Evolutionary conservation across 2,797 vertebrate species (phyloP).

Genomic region (Xiphorhynchus erythropygius): DNA sequence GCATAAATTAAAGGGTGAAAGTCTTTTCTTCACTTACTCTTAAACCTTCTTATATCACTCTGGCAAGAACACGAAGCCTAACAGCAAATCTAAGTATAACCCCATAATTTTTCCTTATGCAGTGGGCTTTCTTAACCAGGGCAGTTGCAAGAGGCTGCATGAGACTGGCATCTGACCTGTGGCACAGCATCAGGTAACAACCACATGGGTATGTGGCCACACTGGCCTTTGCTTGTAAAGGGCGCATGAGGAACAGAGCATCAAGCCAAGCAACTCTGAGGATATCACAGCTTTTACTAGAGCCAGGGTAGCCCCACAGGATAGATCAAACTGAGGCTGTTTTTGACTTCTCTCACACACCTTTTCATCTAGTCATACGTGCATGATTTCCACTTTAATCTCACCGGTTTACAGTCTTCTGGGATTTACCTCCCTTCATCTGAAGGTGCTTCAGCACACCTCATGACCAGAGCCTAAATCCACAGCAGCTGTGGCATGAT

Average conservation of each 20-base stretch:
- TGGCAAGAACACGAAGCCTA: neutral
- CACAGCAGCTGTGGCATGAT: neutral
- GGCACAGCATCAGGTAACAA: neutral
- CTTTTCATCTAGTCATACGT: neutral
- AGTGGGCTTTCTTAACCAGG: neutral
- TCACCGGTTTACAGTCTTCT: neutral
- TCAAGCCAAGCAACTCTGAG: neutral
- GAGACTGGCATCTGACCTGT: rapidly evolving
- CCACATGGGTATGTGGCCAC: neutral
- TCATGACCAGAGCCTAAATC: neutral
- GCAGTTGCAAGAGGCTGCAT: neutral
- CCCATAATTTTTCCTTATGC: neutral
- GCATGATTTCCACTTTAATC: neutral
- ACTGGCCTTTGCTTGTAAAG: neutral
- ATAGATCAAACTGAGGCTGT: neutral
- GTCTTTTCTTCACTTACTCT: neutral
- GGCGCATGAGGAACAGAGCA: neutral
- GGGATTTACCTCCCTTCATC: neutral
- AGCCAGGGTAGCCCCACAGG: neutral
- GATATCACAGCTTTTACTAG: neutral
- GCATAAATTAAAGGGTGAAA: neutral
- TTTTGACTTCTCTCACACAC: neutral
- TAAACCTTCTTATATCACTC: neutral
- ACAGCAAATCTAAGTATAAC: neutral
- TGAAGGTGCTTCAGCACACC: neutral